These are phyloP conservation scores for Ophiothrix spiculata DNA, from an alignment of 35 echinoderm and acorn worm genomes.

Conservation along the genomic window DNA sequence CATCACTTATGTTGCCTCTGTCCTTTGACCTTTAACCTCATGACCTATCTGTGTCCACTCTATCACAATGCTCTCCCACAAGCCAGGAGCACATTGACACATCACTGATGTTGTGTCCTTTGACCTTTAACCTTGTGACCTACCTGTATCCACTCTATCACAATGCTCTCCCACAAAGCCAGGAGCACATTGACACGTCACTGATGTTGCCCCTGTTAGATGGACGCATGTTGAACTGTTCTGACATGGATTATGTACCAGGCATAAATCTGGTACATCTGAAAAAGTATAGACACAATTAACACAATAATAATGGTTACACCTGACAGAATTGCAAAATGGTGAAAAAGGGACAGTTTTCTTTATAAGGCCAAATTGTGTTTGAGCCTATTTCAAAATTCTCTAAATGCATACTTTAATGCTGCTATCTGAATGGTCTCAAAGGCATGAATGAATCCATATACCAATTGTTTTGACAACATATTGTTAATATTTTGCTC, in stretches of 20 bases:
- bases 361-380: background rate
- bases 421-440: background rate
- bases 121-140: too few species aligned
- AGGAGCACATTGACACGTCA: background rate
- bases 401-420: background rate
- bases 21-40: too few species aligned
- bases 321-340: too few species aligned
- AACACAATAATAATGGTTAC: too few species aligned
- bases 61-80: conserved; percentile 1
- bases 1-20: background rate
- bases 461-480: too few species aligned
- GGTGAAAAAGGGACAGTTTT: background rate
- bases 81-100: background rate
- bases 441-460: background rate
- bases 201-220: background rate
- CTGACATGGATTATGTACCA: background rate
- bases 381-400: background rate
- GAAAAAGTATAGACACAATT: background rate
- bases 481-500: too few species aligned
- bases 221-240: background rate
- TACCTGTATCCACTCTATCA: background rate
- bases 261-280: background rate
- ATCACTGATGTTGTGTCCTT: background rate
- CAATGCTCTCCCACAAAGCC: background rate
- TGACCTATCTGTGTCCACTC: background rate